Percentiles rank a stretch among this genome's conserved stretches.
Evolutionary conservation across 2,797 vertebrate species (phyloP).

Genomic region (Galago senegalensis): DNA sequence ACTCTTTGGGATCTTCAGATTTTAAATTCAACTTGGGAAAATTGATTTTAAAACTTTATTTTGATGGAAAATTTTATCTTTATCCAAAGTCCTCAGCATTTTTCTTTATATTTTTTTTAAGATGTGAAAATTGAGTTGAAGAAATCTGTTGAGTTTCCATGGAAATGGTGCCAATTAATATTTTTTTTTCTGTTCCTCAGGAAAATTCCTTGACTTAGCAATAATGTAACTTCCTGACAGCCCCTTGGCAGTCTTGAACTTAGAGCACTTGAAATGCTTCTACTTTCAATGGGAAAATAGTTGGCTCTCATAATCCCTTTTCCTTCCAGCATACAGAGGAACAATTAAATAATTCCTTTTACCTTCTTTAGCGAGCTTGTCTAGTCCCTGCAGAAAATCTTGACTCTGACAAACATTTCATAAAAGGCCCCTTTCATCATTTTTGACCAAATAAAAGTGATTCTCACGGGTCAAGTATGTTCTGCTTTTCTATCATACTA

Average conservation of each 20-base stretch:
- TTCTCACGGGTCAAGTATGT: neutral
- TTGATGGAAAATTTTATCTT: conserved; percentile 65
- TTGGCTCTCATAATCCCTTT: conserved; percentile 15
- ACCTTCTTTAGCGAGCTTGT: neutral
- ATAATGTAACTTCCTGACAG: conserved; percentile 72
- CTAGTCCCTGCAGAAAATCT: conserved; percentile 21
- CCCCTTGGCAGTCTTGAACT: conserved; percentile 37
- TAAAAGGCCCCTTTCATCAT: neutral
- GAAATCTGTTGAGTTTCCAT: conserved; percentile 71
- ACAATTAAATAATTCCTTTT: conserved; percentile 48
- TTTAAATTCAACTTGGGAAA: conserved; percentile 60
- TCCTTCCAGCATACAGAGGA: conserved; percentile 20
- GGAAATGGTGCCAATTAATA: conserved; percentile 65
- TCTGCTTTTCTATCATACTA: neutral
- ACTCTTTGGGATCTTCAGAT: conserved; percentile 14
- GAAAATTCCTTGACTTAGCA: conserved; percentile 78
- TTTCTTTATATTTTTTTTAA: conserved; percentile 62
- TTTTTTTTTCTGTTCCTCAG: conserved; percentile 67
- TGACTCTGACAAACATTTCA: conserved; percentile 13
- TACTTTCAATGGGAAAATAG: conserved; percentile 1
- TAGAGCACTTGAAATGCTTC: conserved; percentile 45
- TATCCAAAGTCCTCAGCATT: conserved; percentile 44
- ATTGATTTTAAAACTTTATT: conserved; percentile 45
- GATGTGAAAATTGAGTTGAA: conserved; percentile 66
- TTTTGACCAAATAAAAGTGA: conserved; percentile 1